Evolutionary conservation across 2,888 invertebrate species (phyloP).

Genomic region (Incurvaria masculella): DNA sequence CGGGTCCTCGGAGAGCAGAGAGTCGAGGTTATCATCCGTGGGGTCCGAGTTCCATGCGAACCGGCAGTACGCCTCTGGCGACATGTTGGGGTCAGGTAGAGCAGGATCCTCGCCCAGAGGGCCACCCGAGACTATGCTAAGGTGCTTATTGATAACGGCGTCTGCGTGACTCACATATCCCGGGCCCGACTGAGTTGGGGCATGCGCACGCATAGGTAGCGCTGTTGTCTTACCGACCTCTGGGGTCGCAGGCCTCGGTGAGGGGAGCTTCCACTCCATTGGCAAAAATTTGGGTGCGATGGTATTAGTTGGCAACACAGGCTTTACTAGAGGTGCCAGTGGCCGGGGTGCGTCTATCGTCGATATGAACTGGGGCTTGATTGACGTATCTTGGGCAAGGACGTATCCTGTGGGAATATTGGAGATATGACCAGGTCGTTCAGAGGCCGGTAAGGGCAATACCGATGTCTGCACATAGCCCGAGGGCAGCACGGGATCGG

Average conservation of each 20-base stretch:
- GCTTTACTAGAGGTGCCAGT: neutral
- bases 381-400: slow-evolving; percentile 29
- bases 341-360: too few species aligned
- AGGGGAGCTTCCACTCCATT: neutral
- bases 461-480: slow-evolving; percentile 9
- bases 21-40: slow-evolving; percentile 43
- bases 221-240: slow-evolving; percentile 29
- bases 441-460: neutral
- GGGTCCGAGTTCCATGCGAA: slow-evolving; percentile 53
- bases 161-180: slow-evolving; percentile 45
- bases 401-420: slow-evolving; percentile 31
- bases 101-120: slow-evolving; percentile 40
- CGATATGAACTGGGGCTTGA: neutral
- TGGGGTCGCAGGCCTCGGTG: neutral
- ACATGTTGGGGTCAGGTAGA: slow-evolving; percentile 45
- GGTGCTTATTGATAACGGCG: slow-evolving; percentile 43
- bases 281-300: neutral
- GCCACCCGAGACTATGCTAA: slow-evolving; percentile 38
- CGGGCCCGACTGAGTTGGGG: slow-evolving; percentile 21
- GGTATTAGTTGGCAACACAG: neutral
- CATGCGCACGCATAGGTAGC: slow-evolving; percentile 33
- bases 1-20: slow-evolving; percentile 39
- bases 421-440: neutral
- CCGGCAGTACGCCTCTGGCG: slow-evolving; percentile 49
- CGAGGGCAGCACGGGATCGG: slow-evolving; percentile 6